phyloP scores from a whole-genome alignment of 92 coral and sea anemone species.

The Palythoa caribaeorum region DNA sequence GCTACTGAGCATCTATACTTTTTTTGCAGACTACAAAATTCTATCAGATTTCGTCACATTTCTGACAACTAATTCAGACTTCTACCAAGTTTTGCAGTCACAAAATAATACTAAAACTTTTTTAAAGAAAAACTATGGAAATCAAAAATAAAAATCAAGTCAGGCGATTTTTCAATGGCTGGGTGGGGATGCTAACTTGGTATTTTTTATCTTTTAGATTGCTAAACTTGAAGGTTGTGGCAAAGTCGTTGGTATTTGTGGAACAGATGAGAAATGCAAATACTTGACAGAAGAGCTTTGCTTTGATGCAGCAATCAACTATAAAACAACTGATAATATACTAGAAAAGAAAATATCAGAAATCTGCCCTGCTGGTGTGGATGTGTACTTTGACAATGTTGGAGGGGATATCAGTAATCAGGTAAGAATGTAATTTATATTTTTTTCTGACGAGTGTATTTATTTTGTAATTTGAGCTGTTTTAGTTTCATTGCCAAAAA shows the following conservation, averaged over 20 bases:
- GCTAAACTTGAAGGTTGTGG: conserved; percentile 90
- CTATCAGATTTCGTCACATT: no score
- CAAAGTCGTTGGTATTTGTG: conserved; percentile 88
- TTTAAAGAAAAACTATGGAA: no score
- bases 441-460: no score
- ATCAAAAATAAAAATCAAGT: no score
- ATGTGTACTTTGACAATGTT: conserved; percentile 95
- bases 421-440: conserved; percentile 37
- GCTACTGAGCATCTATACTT: no score
- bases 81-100: no score
- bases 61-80: no score
- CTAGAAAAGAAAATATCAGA: conserved; percentile 52
- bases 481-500: no score
- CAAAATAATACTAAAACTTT: no score
- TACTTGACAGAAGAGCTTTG: conserved; percentile 79
- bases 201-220: conserved; percentile 56
- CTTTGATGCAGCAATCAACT: conserved; percentile 90
- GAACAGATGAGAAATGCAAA: conserved; percentile 85
- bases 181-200: background rate
- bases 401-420: conserved; percentile 89
- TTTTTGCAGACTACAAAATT: no score
- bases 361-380: conserved; percentile 81
- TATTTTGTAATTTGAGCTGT: no score
- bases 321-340: conserved; percentile 73
- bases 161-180: background rate